A percentile compares a stretch with the other conserved stretches of the same genome.
Evolutionary conservation across 2,888 invertebrate species (phyloP).

Genomic region (Standfussiana lucernea): DNA sequence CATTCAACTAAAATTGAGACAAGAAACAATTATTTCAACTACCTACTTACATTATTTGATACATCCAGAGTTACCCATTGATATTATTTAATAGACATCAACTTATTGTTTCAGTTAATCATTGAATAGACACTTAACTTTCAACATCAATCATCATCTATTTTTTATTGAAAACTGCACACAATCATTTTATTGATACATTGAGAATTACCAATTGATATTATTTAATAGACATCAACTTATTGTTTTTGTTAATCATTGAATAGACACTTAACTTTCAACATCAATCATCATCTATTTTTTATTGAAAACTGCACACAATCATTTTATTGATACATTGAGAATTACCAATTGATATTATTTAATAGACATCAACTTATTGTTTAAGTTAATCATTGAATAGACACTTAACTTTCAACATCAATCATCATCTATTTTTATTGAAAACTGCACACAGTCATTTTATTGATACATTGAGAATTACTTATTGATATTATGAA

Average conservation of each 20-base stretch:
- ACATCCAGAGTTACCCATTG: slow-evolving; percentile 7
- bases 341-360: slow-evolving; percentile 1
- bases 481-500: neutral
- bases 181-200: neutral
- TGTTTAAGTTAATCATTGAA: neutral
- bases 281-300: neutral
- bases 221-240: neutral
- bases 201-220: neutral
- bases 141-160: too few species aligned
- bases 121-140: neutral
- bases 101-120: neutral
- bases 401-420: too few species aligned
- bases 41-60: too few species aligned
- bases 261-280: neutral
- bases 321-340: neutral
- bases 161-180: too few species aligned
- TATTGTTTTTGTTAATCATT: neutral
- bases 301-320: neutral
- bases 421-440: too few species aligned
- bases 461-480: neutral
- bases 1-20: neutral
- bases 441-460: too few species aligned
- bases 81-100: neutral
- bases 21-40: neutral
- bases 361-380: neutral